A percentile compares a stretch with the other conserved stretches of the same genome.
These are phyloP conservation scores for Porites divaricata DNA, from an alignment of 92 coral and sea anemone species.

Conservation along the genomic window DNA sequence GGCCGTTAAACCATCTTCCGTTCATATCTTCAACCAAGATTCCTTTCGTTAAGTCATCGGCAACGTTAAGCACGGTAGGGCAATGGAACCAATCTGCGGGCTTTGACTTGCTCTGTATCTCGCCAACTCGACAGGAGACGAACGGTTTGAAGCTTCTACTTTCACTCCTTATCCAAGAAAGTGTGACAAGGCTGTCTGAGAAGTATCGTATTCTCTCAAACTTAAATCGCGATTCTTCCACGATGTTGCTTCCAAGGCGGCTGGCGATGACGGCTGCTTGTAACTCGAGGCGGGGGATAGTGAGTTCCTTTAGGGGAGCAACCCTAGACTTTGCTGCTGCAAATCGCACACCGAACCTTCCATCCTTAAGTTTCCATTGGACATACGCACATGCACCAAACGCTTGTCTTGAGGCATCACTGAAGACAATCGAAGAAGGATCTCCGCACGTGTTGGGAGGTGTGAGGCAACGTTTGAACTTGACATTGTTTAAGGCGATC, in stretches of 20 bases:
- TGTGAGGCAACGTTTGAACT: slow-evolving; percentile 26
- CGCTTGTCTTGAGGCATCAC: slow-evolving; percentile 48
- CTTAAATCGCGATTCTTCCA: background rate
- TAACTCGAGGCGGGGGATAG: slow-evolving; percentile 58
- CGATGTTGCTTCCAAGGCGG: background rate
- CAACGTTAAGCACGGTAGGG: slow-evolving; percentile 34
- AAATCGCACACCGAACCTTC: slow-evolving; percentile 29
- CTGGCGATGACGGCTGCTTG: slow-evolving; percentile 34
- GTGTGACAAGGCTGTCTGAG: background rate
- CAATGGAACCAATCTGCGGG: slow-evolving; percentile 9
- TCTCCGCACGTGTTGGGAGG: background rate
- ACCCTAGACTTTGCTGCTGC: slow-evolving; percentile 62
- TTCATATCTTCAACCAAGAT: slow-evolving; percentile 34
- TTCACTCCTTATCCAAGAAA: background rate
- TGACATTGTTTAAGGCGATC: slow-evolving; percentile 18
- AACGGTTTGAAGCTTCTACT: background rate
- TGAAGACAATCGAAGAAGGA: slow-evolving; percentile 15
- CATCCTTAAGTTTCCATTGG: slow-evolving; percentile 18
- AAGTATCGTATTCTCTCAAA: background rate
- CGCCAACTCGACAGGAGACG: background rate
- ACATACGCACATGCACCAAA: slow-evolving; percentile 57
- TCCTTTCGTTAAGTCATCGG: slow-evolving; percentile 55
- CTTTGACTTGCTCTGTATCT: background rate
- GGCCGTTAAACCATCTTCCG: slow-evolving; percentile 23
- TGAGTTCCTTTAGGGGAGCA: slow-evolving; percentile 61